phyloP scores from a whole-genome alignment of 2,888 invertebrate genomes.

The Cryptus viduatorius region DNA sequence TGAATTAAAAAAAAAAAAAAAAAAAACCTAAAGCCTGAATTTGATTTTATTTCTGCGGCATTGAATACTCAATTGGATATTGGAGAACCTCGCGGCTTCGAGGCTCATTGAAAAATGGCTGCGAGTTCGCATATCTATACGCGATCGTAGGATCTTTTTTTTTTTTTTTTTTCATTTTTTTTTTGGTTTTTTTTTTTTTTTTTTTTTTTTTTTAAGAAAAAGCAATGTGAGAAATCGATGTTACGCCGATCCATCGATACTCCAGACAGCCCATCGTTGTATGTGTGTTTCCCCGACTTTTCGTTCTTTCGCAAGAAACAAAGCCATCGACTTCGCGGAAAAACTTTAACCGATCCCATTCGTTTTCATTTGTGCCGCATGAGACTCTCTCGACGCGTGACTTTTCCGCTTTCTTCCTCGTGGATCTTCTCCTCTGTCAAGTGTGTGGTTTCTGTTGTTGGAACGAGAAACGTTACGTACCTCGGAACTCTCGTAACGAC shows the following conservation, averaged over 20 bases:
- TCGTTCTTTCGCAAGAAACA: neutral
- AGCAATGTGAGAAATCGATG: slow-evolving; percentile 39
- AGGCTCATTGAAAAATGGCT: slow-evolving; percentile 16
- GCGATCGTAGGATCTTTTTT: neutral
- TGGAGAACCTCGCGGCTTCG: slow-evolving; percentile 2
- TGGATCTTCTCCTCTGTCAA: slow-evolving; percentile 26
- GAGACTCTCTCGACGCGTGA: slow-evolving; percentile 26
- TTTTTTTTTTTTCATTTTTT: neutral
- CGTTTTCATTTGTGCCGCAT: slow-evolving; percentile 59
- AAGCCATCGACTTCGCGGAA: neutral
- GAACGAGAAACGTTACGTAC: neutral
- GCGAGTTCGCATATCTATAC: neutral
- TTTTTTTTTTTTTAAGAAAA: neutral
- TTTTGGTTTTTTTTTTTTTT: neutral
- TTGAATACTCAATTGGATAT: slow-evolving; percentile 50
- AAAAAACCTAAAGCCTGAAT: slow-evolving; percentile 3
- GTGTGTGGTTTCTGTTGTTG: slow-evolving; percentile 10
- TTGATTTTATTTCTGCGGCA: slow-evolving; percentile 33
- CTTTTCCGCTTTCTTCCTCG: slow-evolving; percentile 40
- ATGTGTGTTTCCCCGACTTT: slow-evolving; percentile 9
- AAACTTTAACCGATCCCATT: slow-evolving; percentile 53
- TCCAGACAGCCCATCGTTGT: slow-evolving; percentile 14
- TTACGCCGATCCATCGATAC: slow-evolving; percentile 37
- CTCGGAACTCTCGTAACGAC: slow-evolving; percentile 14
- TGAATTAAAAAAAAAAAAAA: slow-evolving; percentile 24